Evolutionary conservation across 2,113 vertebrate genomes (phyloP).

Genomic region (Caranx ignobilis): DNA sequence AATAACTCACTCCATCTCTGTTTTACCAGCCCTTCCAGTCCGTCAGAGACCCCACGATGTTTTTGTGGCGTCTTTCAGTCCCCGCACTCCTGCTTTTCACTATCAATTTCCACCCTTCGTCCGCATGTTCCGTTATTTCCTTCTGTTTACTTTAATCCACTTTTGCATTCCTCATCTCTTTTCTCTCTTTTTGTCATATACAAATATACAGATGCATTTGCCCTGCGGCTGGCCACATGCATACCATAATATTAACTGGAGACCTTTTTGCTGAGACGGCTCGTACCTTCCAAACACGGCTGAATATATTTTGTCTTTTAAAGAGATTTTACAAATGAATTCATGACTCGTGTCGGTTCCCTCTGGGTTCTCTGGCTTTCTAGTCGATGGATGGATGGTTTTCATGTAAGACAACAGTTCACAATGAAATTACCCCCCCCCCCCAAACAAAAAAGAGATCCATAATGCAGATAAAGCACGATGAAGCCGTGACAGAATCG

Average conservation of each 20-base stretch:
- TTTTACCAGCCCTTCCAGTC: conserved; percentile 12
- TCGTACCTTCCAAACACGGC: not conserved
- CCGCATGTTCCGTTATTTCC: conserved; percentile 2
- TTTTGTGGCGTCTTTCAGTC: not conserved
- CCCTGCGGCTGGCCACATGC: not conserved
- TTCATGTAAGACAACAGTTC: not conserved
- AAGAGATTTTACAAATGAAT: too few species aligned
- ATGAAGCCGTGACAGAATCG: conserved; percentile 13
- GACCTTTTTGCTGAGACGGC: not conserved
- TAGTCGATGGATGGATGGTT: too few species aligned
- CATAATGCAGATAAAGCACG: not conserved
- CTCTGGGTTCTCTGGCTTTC: too few species aligned
- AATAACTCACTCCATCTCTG: conserved; percentile 51
- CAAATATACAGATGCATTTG: not conserved
- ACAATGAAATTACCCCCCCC: not conserved
- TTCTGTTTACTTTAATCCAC: conserved; percentile 25
- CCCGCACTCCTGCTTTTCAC: not conserved
- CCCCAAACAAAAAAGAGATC: not conserved
- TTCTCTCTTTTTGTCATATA: not conserved
- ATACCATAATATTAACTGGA: not conserved
- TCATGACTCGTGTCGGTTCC: too few species aligned
- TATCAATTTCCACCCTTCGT: not conserved
- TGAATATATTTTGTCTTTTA: not conserved
- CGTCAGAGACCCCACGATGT: not conserved
- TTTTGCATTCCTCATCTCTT: conserved; percentile 13